Evolutionary conservation across 1,140 invertebrate genomes (phyloP), one percentile per base, ranked within the genome.

Genomic region (Drosophila orosa): DNA sequence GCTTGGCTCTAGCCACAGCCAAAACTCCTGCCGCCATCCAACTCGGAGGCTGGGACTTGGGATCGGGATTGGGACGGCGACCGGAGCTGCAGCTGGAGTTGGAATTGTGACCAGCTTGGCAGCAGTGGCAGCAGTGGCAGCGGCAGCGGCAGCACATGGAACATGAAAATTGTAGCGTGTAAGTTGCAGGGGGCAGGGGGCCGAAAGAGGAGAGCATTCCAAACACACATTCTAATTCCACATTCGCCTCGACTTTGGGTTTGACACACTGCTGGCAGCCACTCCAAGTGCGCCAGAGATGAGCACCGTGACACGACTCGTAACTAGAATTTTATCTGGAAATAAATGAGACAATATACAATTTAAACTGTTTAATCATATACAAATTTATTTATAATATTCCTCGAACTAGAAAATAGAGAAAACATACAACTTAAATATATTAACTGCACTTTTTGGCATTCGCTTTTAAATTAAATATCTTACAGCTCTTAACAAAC

Each of bases 221-320:
- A 89, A 89, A 87, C 84, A 87, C 80, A 89, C 84, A 89, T 89
- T 89, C 84, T 89, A 89, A 89, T 89, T 89, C 84, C 63, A 74
- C 66, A 82, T 87, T 78, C 52, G 83, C 74, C 74, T 57, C 50
- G 59, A 57, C 81, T 74, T 74, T 74, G 69, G 76, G 61, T 75
- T 85, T 83, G 81, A 86, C 81, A 85, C 78, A 86, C 83, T 78
- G 83, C 59, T 54, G 67, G 48, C 59, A 71, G 60, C 45, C 45
- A 48, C 39, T 33, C 39, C 58, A 54, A 29, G 29, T 37, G 55
- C 24, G n/a, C 17, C 3, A 31, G 67, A n/a, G 33, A 71, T 47
- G 67, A 12, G 19, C 4, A n/a, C 1, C 67, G 50, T 48, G 67
- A 67, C 62, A 68, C 66, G 48, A 17, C n/a, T 24, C 3, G 10